Percentiles rank a stretch among this genome's conserved stretches.
These are phyloP conservation scores for Alauda arvensis DNA, from an alignment of 2,797 vertebrate genomes.

Conservation along the genomic window DNA sequence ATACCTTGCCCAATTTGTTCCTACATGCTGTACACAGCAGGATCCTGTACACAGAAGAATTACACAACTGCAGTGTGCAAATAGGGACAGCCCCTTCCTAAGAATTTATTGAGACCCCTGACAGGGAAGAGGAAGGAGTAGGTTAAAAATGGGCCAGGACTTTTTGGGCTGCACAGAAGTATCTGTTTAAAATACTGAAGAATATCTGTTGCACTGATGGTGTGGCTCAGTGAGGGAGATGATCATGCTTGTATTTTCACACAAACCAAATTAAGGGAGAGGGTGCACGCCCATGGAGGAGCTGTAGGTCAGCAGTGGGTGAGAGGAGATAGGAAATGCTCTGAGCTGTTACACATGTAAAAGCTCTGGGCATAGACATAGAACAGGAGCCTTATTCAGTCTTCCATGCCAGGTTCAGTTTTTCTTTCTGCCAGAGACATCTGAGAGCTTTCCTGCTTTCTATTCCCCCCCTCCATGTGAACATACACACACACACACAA, in stretches of 20 bases:
- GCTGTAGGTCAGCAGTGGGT: background rate
- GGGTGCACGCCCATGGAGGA: background rate
- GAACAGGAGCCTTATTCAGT: background rate
- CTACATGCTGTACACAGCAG: background rate
- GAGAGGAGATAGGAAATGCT: background rate
- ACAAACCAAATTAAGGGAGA: background rate
- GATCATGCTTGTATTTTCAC: background rate
- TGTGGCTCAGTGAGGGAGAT: background rate
- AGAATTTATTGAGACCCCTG: background rate
- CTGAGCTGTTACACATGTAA: background rate
- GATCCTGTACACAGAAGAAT: background rate
- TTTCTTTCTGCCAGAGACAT: background rate
- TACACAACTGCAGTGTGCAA: background rate
- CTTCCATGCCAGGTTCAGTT: background rate
- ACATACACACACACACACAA: no score
- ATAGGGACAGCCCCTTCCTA: background rate
- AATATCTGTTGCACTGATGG: background rate
- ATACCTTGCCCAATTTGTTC: background rate
- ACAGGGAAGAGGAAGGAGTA: background rate
- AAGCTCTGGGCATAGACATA: background rate
- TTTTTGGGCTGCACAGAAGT: background rate
- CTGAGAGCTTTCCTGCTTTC: background rate
- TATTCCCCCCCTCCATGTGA: fast-evolving
- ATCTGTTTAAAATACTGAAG: background rate
- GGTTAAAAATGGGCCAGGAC: background rate